Base-by-base conservation (phyloP, 1,140 invertebrate species). In the Heliconius eleuchia region DNA sequence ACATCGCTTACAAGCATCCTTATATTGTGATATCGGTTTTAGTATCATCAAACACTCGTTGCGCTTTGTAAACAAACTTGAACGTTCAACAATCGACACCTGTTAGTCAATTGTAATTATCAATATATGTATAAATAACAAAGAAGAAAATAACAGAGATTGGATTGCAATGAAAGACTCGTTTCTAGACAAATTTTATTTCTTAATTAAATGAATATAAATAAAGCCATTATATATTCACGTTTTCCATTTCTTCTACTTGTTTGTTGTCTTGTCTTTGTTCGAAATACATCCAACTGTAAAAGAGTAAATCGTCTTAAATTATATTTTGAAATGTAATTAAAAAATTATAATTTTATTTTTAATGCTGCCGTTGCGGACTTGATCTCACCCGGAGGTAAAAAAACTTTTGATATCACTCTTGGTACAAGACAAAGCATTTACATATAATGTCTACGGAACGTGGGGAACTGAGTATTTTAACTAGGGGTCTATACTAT, bases 261-360 rank as follows among this genome's bases (percentile, higher is more conserved):
- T 90, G 88, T 80, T 86, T 91, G 74, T 75, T 87, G 83, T 93
- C 91, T 73, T 92, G 82, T 6, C 80, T 86, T 80, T 94, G 89
- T 81, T 94, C 89, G 84, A 93, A 93, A 81, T 92, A 93, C 91
- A 93, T 92, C 91, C 91, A 93, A 77, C 91, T 93, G 88, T n/a
- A 88, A 90, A 71, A 74, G 4, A 78, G 23, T 57, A 39, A 42
- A 37, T 3, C 23, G 11, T 34, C 3, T 7, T 18, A 34, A 52
- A 52, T 18, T 52, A 52, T 34, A 70, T 70, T 37, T 71, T 19
- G 19, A 23, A 16, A 71, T 37, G 1, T n/a, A 57, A 23, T 57
- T n/a, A 2, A 37, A 7, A 7, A 37, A 8, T n/a, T 23, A n/a
- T n/a, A n/a, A 57, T 57, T n/a, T 57, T 57, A 7, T 50, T 52